Conservation (phyloP, 2,113 vertebrate species). For the Vulpes ferrilata region DNA sequence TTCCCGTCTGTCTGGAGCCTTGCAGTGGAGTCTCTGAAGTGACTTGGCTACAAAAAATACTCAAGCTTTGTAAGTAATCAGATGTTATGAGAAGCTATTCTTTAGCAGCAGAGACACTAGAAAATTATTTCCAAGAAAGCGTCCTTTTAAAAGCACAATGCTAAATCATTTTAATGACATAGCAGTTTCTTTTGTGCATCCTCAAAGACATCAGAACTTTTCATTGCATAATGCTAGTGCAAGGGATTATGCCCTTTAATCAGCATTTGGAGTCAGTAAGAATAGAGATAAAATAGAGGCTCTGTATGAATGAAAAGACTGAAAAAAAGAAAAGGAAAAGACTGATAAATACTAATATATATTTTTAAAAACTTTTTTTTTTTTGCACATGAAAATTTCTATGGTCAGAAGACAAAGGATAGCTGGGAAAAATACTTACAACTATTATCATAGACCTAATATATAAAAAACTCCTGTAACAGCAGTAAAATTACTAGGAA, state of each 20-base stretch:
- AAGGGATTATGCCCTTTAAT: background rate
- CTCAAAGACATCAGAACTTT: background rate
- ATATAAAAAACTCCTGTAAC: background rate
- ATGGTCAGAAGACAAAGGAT: slow-evolving; percentile 29
- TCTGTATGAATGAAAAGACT: background rate
- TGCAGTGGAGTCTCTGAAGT: background rate
- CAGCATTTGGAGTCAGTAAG: background rate
- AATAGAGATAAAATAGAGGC: background rate
- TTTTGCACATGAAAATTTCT: background rate
- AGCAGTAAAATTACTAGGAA: background rate
- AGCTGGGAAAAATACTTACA: background rate
- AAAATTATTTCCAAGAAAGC: slow-evolving; percentile 41
- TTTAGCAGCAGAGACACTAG: slow-evolving; percentile 32
- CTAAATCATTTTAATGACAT: background rate
- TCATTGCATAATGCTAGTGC: slow-evolving; percentile 8
- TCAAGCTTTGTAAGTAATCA: background rate
- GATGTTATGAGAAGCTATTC: slow-evolving; percentile 42
- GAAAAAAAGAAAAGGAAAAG: background rate
- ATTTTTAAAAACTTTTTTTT: background rate
- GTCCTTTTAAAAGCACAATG: background rate
- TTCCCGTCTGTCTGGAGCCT: slow-evolving; percentile 61
- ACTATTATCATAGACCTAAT: background rate
- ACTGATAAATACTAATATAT: background rate
- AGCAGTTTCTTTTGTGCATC: slow-evolving; percentile 22
- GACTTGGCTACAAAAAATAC: slow-evolving; percentile 7